Percentiles rank a stretch among this genome's conserved stretches.
Conservation (phyloP, 2,797 vertebrate species). For the Neosilurus hyrtlii region DNA sequence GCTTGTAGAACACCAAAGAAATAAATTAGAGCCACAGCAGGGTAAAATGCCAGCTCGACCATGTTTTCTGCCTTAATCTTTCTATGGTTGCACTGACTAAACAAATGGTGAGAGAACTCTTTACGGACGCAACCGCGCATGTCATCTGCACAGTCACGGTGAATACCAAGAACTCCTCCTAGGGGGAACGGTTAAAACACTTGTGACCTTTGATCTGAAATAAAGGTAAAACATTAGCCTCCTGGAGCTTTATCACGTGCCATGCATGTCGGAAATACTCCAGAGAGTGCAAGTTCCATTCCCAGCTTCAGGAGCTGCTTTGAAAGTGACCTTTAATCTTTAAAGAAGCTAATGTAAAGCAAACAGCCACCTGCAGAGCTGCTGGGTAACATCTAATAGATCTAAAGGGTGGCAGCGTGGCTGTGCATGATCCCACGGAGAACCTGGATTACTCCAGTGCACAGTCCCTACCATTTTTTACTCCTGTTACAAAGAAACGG, state of each 20-base stretch:
- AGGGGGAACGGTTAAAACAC: background rate
- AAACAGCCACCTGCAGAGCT: constrained; percentile 28
- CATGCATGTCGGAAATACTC: constrained; percentile 39
- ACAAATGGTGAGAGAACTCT: background rate
- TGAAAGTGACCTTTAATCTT: constrained; percentile 47
- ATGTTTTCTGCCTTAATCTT: constrained; percentile 53
- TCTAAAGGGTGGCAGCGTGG: constrained; percentile 36
- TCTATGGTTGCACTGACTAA: background rate
- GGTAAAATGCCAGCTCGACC: constrained; percentile 74
- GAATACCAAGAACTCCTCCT: background rate
- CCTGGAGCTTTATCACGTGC: constrained; percentile 30
- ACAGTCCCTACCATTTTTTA: constrained; percentile 25
- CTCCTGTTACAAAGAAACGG: background rate
- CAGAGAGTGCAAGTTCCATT: constrained; percentile 44
- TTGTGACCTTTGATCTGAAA: constrained; percentile 43
- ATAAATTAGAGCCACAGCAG: constrained; percentile 74
- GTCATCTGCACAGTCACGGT: background rate
- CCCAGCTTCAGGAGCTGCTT: constrained; percentile 9
- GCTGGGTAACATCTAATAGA: constrained; percentile 43
- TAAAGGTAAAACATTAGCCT: constrained; percentile 50
- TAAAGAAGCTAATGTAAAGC: constrained; percentile 43
- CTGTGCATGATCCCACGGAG: constrained; percentile 23
- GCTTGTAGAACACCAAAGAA: constrained; percentile 75
- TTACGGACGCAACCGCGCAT: background rate
- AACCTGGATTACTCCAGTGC: constrained; percentile 37